Evolutionary conservation across 2,113 vertebrate genomes (phyloP).

Genomic region (Amphiprion percula): DNA sequence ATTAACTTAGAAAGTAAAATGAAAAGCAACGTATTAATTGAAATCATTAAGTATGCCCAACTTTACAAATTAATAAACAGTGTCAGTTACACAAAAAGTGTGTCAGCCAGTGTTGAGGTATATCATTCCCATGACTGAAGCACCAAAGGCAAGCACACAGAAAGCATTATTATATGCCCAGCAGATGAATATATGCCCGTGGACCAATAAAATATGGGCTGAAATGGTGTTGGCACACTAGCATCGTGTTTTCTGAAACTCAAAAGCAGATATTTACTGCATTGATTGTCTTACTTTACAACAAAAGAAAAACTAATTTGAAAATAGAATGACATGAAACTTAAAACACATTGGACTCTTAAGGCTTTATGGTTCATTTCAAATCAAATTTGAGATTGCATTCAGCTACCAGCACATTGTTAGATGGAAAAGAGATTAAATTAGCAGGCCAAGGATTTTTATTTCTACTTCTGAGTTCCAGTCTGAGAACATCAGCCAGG

Average conservation of each 20-base stretch:
- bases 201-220: constrained; percentile 68
- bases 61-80: constrained; percentile 46
- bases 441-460: constrained; percentile 28
- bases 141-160: constrained; percentile 77
- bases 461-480: constrained; percentile 83
- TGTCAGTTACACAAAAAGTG: constrained; percentile 41
- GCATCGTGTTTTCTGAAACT: constrained; percentile 73
- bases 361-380: not conserved
- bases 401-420: constrained; percentile 5
- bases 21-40: constrained; percentile 37
- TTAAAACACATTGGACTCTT: not conserved
- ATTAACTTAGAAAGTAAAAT: constrained; percentile 39
- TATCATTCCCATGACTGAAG: constrained; percentile 77
- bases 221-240: constrained; percentile 64
- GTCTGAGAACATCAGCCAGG: constrained; percentile 60
- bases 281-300: constrained; percentile 2
- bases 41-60: constrained; percentile 36
- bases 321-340: not conserved
- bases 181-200: constrained; percentile 71
- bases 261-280: constrained; percentile 79
- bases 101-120: constrained; percentile 66
- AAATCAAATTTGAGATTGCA: not conserved
- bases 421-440: constrained; percentile 17
- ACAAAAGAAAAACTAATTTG: constrained; percentile 9
- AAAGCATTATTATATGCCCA: constrained; percentile 74